Conservation (phyloP, 1,140 invertebrate genomes). For the Drosophila kohkoa region DNA sequence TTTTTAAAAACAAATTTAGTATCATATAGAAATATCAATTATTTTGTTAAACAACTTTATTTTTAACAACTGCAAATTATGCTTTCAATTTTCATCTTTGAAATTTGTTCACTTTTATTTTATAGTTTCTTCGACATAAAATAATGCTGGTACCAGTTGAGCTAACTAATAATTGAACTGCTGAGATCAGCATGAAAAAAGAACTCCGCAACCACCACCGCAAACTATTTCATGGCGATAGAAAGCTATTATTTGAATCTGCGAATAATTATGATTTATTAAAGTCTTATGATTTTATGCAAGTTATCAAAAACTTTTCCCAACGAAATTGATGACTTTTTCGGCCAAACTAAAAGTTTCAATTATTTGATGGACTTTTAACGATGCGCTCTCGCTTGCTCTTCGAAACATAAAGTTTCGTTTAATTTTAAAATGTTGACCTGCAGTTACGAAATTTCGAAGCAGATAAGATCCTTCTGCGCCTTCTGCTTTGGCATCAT, state of each 20-base stretch:
- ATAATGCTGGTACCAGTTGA: neutral
- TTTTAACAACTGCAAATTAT: no score
- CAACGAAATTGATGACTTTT: slow-evolving; percentile 1
- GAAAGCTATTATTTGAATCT: neutral
- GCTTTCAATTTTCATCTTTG: no score
- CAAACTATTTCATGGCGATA: neutral
- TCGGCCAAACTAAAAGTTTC: slow-evolving; percentile 6
- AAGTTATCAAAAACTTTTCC: neutral
- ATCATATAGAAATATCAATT: no score
- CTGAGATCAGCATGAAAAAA: neutral
- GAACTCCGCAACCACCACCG: no score
- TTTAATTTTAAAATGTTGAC: slow-evolving; percentile 24
- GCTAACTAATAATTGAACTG: neutral
- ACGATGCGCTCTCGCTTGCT: neutral
- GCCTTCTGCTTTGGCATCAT: neutral
- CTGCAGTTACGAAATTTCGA: slow-evolving; percentile 8
- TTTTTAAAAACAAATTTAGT: no score
- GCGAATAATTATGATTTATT: neutral
- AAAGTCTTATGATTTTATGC: neutral
- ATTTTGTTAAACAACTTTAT: no score
- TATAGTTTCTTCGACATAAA: neutral
- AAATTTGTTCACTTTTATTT: no score
- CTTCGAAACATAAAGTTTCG: slow-evolving; percentile 4
- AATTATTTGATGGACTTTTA: slow-evolving; percentile 23
- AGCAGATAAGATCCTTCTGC: neutral